Base-by-base conservation (phyloP, 1,140 invertebrate species). In the Meloidogyne floridensis region DNA sequence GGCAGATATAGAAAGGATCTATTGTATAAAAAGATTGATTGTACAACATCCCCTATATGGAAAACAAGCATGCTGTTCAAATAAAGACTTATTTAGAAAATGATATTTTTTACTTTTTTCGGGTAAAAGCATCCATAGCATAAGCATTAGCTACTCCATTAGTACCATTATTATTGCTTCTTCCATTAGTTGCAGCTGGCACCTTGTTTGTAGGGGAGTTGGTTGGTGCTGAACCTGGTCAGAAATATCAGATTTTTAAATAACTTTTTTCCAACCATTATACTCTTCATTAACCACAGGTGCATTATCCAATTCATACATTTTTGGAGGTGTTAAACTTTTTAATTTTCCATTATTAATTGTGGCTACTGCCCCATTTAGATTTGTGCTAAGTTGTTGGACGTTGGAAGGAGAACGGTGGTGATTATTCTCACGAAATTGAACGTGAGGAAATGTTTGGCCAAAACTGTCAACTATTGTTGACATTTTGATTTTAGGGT, bases 401-500 rank as follows among this genome's bases (percentile, higher is more conserved):
- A 6, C n/a, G 6, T 65, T 65, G 9, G 77, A 79, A 47, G 56
- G 65, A 8, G 77, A 53, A 69, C 77, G 77, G 59, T 65, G 15
- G 5, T 65, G 59, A 65, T 65, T 59, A 70, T 20, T 71, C n/a
- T 79, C 77, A 15, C 8, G 5, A 53, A 79, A 79, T 20, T 69
- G 43, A 13, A 79, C 77, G 43, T 71, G 65, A 2, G 77, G 65
- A 71, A 54, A 71, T 69, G 77, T 53, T 51, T 79, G 77, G 11
- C 77, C 77, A 71, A 79, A 79, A 43, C 65, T 79, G 77, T 79
- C 77, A 51, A 79, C 77, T n/a, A 79, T 71, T n/a, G 59, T 65
- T 65, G 59, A 65, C 59, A 65, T 65, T n/a, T 18, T 65, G 7
- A 11, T 2, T 54, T 11, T 10, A 11, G 10, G 53, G 11, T 32